Evolutionary conservation across 2,888 invertebrate genomes (phyloP).

Genomic region (Scaptomyza cyrtandrae): DNA sequence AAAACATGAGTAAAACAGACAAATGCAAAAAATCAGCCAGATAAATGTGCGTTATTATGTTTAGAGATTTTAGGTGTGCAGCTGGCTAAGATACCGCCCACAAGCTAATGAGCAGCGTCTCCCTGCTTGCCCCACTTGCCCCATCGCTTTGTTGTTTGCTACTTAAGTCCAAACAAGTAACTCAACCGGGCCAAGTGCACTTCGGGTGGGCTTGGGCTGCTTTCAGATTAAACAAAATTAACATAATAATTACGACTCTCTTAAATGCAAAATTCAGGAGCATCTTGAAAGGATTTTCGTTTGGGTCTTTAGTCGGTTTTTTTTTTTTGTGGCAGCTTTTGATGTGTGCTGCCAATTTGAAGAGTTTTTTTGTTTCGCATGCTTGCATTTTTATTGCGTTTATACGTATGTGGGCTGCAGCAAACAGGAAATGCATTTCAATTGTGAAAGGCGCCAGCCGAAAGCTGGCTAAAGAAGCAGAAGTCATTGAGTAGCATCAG

Average conservation of each 20-base stretch:
- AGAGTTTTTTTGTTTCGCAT: conserved; percentile 21
- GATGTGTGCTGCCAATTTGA: conserved; percentile 74
- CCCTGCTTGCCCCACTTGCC: not conserved
- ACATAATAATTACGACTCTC: conserved; percentile 54
- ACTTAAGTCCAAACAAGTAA: conserved; percentile 6
- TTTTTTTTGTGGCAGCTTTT: conserved; percentile 41
- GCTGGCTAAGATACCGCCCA: conserved; percentile 45
- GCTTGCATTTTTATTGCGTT: conserved; percentile 48
- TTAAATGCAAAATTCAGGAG: conserved; percentile 31
- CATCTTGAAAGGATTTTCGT: conserved; percentile 74
- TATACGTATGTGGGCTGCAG: conserved; percentile 19
- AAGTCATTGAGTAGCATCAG: conserved; percentile 7
- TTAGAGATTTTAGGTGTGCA: conserved; percentile 55
- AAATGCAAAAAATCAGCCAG: conserved; percentile 20
- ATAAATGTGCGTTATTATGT: conserved; percentile 75
- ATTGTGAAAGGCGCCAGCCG: conserved; percentile 40
- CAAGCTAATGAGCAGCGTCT: conserved; percentile 53
- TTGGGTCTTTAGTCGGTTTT: not conserved
- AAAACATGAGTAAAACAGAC: conserved; percentile 3
- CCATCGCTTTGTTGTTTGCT: conserved; percentile 3
- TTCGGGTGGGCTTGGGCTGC: conserved; percentile 10
- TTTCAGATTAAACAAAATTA: conserved; percentile 64
- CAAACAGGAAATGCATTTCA: conserved; percentile 55
- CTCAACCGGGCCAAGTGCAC: conserved; percentile 25
- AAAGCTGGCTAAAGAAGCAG: conserved; percentile 5